phyloP scores from a whole-genome alignment of 1,140 invertebrate species.

The Camponotus vicinus region DNA sequence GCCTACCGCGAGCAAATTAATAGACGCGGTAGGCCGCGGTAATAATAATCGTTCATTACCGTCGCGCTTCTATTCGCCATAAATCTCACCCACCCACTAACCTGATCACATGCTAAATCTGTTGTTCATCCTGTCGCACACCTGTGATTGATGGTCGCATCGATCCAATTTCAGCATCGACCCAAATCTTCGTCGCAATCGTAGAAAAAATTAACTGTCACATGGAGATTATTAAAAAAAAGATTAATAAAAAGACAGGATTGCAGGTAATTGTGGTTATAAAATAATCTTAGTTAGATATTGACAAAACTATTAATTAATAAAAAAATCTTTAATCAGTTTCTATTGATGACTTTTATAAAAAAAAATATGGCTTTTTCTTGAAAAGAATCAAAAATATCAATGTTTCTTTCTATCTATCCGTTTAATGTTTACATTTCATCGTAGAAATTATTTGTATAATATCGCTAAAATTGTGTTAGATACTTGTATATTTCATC shows the following conservation, averaged over 20 bases:
- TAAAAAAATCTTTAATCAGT: background rate
- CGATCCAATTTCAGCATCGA: conserved; percentile 47
- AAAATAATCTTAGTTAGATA: background rate
- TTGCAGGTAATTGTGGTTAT: background rate
- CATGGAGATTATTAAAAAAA: background rate
- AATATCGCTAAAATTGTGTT: too few species aligned
- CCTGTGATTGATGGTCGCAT: conserved; percentile 30
- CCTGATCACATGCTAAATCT: conserved; percentile 35
- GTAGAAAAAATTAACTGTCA: background rate
- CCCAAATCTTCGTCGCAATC: background rate
- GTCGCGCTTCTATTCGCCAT: conserved; percentile 74
- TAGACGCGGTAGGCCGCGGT: conserved; percentile 64
- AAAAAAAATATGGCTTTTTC: too few species aligned
- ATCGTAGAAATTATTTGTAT: too few species aligned
- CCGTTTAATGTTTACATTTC: too few species aligned
- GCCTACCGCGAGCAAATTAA: conserved; percentile 78
- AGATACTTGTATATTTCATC: too few species aligned
- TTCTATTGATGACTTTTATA: too few species aligned
- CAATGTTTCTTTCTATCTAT: too few species aligned
- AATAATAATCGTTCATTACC: conserved; percentile 76
- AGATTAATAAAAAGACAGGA: background rate
- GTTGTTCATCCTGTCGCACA: conserved; percentile 61
- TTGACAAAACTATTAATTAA: background rate
- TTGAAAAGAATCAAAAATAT: too few species aligned
- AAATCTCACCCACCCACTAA: conserved; percentile 73